Evolutionary conservation across 1,140 invertebrate genomes (phyloP), one percentile per base, ranked within the genome.

Genomic region (Eulimnadia texana): DNA sequence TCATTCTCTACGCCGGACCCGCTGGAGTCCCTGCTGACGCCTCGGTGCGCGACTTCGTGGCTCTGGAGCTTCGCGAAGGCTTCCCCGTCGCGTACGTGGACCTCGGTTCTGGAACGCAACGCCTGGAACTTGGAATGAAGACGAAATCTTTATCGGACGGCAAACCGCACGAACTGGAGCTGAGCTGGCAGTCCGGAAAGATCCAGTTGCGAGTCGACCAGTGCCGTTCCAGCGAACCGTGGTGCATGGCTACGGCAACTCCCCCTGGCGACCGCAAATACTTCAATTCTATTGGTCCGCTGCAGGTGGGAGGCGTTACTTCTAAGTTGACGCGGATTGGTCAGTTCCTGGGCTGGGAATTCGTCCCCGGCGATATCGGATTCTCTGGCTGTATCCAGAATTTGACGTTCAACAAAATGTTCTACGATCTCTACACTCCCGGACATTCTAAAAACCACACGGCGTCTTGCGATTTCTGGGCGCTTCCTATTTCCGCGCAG

Each of bases 1-100:
- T 98, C 1, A 77, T 98, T 23, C 87, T 98, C 71, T 98, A 97
- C 71, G 78, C 90, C 68, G 94, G 94, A 19, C 94, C 94, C 0
- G 76, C 91, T 60, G 71, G 68, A 10, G 69, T 72, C 54, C 72
- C 71, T 2, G n/a, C 59, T 10, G 70, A 80, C 58, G 69, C 84
- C 20, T 72, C 77, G 52, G 74, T 86, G 29, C 77, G 80, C 78
- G 95, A 98, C 78, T 98, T 96, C 70, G 84, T 98, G 73, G 83
- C 92, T 0, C 67, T 98, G 49, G 92, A 97, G 72, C 72, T 98
- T 24, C 73, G 80, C n/a, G 79, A 87, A 60, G 92, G 93, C 13
- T 87, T 80, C 69, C 89, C 90, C 0, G 77, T 87, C 0, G 74
- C 98, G 0, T 80, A 88, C 19, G 80, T 97, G 13, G 86, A 97